Evolutionary conservation across 2,888 invertebrate genomes (phyloP).

Genomic region (Hypomecis atomaria): DNA sequence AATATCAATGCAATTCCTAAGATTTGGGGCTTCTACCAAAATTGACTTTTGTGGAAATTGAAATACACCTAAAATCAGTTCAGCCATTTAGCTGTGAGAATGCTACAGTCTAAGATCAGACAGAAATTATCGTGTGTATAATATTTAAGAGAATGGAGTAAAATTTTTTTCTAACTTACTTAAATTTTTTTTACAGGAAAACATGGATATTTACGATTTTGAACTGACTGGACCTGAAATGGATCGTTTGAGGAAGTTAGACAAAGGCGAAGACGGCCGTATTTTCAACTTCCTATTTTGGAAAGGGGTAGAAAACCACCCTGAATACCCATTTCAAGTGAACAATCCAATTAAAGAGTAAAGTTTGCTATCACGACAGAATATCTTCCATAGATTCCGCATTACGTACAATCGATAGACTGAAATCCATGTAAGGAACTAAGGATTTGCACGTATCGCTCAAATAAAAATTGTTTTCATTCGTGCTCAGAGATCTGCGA

Average conservation of each 20-base stretch:
- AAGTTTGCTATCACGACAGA: not conserved
- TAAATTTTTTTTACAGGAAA: conserved; percentile 75
- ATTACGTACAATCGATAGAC: no score
- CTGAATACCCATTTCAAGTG: conserved; percentile 87
- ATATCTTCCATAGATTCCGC: no score
- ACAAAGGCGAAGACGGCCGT: conserved; percentile 86
- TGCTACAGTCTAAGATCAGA: no score
- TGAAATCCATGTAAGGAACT: no score
- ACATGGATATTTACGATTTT: conserved; percentile 88
- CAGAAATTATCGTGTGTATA: no score
- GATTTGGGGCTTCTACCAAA: not conserved
- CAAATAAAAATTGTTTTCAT: no score
- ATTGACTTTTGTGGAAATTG: no score
- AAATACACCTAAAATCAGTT: no score
- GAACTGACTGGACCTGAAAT: conserved; percentile 83
- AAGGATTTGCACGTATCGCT: no score
- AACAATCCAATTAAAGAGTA: conserved; percentile 9
- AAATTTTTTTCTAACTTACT: not conserved
- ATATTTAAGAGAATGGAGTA: no score
- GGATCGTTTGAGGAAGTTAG: conserved; percentile 81
- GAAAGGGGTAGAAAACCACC: conserved; percentile 88
- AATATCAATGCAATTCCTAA: not conserved
- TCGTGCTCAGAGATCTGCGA: no score
- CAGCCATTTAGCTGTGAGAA: no score
- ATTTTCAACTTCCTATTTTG: conserved; percentile 88